Percentiles rank a stretch among this genome's conserved stretches.
phyloP scores from a whole-genome alignment of 2,888 invertebrate species.

The Fissipunctia ypsillon region DNA sequence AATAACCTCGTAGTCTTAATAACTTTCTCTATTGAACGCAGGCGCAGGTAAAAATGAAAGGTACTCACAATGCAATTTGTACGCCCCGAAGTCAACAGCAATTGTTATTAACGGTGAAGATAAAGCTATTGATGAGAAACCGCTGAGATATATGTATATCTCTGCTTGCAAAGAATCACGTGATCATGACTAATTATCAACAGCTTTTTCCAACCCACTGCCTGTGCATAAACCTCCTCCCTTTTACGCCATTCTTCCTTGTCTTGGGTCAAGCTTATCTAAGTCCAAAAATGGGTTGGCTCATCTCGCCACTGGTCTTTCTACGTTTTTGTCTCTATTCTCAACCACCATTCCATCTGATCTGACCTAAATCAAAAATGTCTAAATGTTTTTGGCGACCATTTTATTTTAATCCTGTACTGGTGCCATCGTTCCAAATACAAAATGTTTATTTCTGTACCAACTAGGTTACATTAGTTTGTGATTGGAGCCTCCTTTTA shows the following conservation, averaged over 20 bases:
- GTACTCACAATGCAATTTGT: constrained; percentile 34
- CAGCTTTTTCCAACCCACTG: neutral
- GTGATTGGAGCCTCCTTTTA: no score
- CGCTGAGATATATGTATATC: neutral
- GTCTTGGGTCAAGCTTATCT: neutral
- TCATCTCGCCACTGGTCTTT: neutral
- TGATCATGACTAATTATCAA: neutral
- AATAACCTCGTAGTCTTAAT: constrained; percentile 46
- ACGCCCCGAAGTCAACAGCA: constrained; percentile 15
- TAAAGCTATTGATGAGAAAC: neutral
- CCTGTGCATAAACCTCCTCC: neutral
- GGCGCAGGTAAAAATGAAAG: constrained; percentile 43
- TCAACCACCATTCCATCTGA: neutral
- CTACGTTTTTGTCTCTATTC: neutral
- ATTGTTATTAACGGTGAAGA: neutral
- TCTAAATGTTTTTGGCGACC: neutral
- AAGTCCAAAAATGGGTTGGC: neutral
- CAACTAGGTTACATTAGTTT: no score
- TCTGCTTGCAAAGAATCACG: neutral
- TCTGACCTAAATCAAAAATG: neutral
- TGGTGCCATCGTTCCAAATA: neutral
- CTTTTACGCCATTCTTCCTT: neutral
- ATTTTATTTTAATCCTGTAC: neutral
- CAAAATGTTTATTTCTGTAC: no score
- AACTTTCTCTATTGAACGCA: constrained; percentile 55